A percentile compares a stretch with the other conserved stretches of the same genome.
These are phyloP conservation scores for Heterodera schachtii DNA, from an alignment of 1,140 invertebrate species.

Conservation along the genomic window DNA sequence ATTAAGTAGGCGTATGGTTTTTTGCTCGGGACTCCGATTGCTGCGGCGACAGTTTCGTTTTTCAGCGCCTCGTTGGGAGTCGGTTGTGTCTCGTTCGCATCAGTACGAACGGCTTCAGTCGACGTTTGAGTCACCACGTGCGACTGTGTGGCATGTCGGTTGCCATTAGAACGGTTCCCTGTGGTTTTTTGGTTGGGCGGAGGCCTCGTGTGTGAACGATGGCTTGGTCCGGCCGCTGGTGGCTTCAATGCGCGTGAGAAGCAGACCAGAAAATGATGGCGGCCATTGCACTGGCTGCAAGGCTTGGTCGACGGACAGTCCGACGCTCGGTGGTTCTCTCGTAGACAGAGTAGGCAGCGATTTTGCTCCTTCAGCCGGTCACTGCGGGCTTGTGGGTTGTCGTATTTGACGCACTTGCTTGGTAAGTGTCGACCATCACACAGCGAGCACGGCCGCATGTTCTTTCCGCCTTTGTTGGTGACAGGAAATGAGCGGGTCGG, in stretches of 20 bases:
- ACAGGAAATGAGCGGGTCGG: neutral
- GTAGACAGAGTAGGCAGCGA: neutral
- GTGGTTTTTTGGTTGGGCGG: neutral
- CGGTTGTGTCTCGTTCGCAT: too few relatives aligned
- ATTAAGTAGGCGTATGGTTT: neutral
- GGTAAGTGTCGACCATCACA: neutral
- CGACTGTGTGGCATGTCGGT: neutral
- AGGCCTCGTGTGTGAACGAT: neutral
- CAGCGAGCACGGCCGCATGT: neutral
- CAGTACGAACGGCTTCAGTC: neutral
- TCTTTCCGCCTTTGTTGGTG: neutral
- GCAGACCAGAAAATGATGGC: constrained; percentile 13
- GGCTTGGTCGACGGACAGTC: neutral
- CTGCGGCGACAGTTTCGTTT: neutral
- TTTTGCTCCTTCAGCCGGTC: neutral
- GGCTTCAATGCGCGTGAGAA: too few relatives aligned
- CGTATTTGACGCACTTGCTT: neutral
- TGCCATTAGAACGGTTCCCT: neutral
- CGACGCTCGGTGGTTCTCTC: neutral
- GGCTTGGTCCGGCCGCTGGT: neutral
- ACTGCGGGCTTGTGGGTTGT: neutral
- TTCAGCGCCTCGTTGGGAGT: neutral
- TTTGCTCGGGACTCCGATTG: neutral
- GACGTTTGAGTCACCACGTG: neutral
- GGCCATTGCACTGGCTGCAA: neutral